These are phyloP conservation scores for Pelosia muscerda DNA, from an alignment of 2,888 invertebrate genomes.

Conservation along the genomic window DNA sequence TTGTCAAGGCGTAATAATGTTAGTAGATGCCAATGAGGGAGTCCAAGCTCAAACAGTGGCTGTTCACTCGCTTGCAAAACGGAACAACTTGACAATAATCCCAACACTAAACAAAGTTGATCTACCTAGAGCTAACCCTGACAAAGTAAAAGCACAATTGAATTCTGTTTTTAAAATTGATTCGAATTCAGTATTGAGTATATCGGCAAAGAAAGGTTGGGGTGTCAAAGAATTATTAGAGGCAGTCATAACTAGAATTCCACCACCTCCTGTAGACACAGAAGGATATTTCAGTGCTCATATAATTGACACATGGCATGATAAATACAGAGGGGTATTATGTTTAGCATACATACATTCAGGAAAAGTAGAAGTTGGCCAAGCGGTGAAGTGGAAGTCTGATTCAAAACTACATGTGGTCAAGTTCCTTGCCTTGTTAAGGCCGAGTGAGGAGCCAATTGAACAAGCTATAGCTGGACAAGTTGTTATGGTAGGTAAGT, in stretches of 20 bases:
- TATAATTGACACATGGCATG: conserved; percentile 98
- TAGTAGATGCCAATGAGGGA: conserved; percentile 98
- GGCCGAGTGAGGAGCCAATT: conserved; percentile 91
- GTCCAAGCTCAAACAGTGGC: conserved; percentile 99
- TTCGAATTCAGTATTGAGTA: conserved; percentile 90
- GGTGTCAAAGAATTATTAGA: conserved; percentile 93
- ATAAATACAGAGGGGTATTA: conserved; percentile 94
- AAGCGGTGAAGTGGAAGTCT: conserved; percentile 91
- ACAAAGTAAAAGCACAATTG: conserved; percentile 92
- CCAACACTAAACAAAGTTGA: conserved; percentile 99
- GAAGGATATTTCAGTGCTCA: conserved; percentile 91
- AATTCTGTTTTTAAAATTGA: conserved; percentile 93
- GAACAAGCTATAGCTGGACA: conserved; percentile 94
- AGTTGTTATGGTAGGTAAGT: conserved; percentile 93
- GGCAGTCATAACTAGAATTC: conserved; percentile 92
- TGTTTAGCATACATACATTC: conserved; percentile 92
- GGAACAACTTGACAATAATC: conserved; percentile 92
- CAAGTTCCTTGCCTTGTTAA: conserved; percentile 92
- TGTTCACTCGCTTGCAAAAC: conserved; percentile 96
- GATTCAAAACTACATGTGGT: conserved; percentile 92
- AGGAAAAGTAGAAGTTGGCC: conserved; percentile 91
- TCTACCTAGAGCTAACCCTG: conserved; percentile 95
- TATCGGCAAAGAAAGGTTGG: conserved; percentile 97
- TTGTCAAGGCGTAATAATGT: conserved; percentile 97
- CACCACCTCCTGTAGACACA: conserved; percentile 89